Evolutionary conservation across 2,888 invertebrate genomes (phyloP), one percentile per base, ranked within the genome.

Genomic region (Cryptocephalus primarius): DNA sequence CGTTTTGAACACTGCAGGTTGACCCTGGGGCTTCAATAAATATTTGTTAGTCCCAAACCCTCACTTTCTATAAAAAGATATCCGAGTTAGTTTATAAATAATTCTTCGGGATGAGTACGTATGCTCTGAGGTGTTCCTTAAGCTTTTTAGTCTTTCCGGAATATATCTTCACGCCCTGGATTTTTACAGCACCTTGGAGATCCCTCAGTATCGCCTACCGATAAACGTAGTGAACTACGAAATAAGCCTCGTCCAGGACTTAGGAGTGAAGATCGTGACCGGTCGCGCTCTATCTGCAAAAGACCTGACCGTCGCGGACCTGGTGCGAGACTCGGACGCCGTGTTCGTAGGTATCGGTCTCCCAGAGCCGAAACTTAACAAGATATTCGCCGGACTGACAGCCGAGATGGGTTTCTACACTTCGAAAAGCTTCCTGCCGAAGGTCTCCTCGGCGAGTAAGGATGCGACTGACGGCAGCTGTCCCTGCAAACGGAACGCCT

Each of bases 141-240:
- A 6, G 22, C 2, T 22, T 22, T 6, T 6, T 22, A 22, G 2
- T 22, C 22, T 22, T 6, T 6, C 22, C 6, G 22, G 3, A 6
- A 4, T 6, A 22, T 6, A n/a, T 22, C 6, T 22, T 22, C 2
- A 22, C 22, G 6, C 22, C 3, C 6, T 22, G 22, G 22, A 22
- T 22, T 2, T 22, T 42, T 72, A 36, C 64, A 95, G 96, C 65
- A 83, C 94, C 0, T 79, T 92, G 0, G 97, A 99, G 73, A 97
- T 97, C 56, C 97, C 97, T 0, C 95, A 97, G 66, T 99, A 92
- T 68, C 88, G 99, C 39, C 75, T 99, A 31, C 97, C 99, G 0
- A 87, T 82, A 60, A 84, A 88, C 51, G 92, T 89, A 1, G 92
- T 99, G 0, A 83, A 90, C 60, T 99, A 89, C 69, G 99, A 99